Percentiles rank a stretch among this genome's conserved stretches.
phyloP scores from a whole-genome alignment of 2,797 vertebrate species.

The Cryptoprocta ferox region DNA sequence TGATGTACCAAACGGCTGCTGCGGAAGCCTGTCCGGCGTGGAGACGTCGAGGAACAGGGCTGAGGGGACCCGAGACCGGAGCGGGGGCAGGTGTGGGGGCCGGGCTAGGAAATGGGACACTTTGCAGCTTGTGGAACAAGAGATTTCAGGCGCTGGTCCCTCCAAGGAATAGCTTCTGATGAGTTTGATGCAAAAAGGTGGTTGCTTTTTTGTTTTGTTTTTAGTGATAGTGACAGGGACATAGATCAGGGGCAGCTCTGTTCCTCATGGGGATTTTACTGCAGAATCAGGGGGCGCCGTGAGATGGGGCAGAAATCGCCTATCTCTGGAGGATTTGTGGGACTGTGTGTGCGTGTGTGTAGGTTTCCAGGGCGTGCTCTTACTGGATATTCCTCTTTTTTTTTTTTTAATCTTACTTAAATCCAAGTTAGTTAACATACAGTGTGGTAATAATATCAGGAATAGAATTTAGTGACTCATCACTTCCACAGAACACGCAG shows the following conservation, averaged over 20 bases:
- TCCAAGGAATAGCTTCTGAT: not conserved
- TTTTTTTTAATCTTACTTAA: too few relatives aligned
- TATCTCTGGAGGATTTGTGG: not conserved
- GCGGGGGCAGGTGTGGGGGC: not conserved
- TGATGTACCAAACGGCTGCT: too few relatives aligned
- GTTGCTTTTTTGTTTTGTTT: not conserved
- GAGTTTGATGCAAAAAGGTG: too few relatives aligned
- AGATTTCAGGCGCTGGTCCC: not conserved
- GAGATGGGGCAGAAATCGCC: not conserved
- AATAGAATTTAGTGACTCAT: too few relatives aligned
- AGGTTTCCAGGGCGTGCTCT: not conserved
- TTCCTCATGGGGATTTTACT: not conserved
- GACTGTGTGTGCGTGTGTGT: too few relatives aligned
- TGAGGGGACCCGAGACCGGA: rapidly evolving
- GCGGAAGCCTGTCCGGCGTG: rapidly evolving
- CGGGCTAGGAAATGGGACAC: not conserved
- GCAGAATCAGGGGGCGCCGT: not conserved
- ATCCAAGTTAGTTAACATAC: too few relatives aligned
- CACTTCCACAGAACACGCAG: too few relatives aligned
- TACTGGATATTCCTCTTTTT: not conserved
- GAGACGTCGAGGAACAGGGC: not conserved
- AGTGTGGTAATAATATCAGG: too few relatives aligned
- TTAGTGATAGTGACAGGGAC: too few relatives aligned
- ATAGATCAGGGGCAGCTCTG: not conserved
- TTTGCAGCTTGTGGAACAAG: not conserved